A percentile compares a stretch with the other conserved stretches of the same genome.
phyloP scores from a whole-genome alignment of 2,113 vertebrate species.

The Lophius piscatorius region DNA sequence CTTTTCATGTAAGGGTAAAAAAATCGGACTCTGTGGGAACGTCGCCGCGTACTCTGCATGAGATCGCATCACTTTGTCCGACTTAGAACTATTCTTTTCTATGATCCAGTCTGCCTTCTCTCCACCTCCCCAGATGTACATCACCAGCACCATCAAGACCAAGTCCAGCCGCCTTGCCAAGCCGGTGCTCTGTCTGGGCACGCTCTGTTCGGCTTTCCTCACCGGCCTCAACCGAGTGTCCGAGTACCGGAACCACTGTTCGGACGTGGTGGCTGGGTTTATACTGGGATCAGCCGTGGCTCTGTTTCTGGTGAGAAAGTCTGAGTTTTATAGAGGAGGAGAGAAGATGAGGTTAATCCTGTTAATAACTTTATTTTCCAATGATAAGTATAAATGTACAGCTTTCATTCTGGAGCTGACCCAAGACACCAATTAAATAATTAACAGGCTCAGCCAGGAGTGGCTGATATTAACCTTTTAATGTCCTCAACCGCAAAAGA shows the following conservation, averaged over 20 bases:
- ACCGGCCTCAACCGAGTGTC: slow-evolving; percentile 95
- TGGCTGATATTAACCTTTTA: not conserved
- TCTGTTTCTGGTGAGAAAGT: slow-evolving; percentile 89
- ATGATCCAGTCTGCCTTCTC: not conserved
- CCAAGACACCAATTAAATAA: slow-evolving; percentile 37
- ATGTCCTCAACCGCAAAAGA: too few species aligned
- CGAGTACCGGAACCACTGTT: slow-evolving; percentile 97
- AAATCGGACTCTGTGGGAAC: slow-evolving; percentile 2
- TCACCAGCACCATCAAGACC: slow-evolving; percentile 98
- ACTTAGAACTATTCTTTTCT: not conserved
- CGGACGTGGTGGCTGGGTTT: slow-evolving; percentile 94
- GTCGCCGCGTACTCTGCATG: not conserved
- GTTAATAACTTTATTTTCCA: slow-evolving; percentile 26
- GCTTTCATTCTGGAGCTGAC: slow-evolving; percentile 28
- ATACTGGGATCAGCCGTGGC: slow-evolving; percentile 91
- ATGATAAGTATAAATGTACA: slow-evolving; percentile 13
- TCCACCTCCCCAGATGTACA: slow-evolving; percentile 90
- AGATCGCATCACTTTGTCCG: not conserved
- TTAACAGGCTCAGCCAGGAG: not conserved
- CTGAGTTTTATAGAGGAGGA: not conserved
- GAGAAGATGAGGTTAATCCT: slow-evolving; percentile 15
- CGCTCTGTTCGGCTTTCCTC: slow-evolving; percentile 94
- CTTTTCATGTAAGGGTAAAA: slow-evolving; percentile 7
- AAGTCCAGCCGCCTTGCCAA: slow-evolving; percentile 98
- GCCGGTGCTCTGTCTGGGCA: slow-evolving; percentile 93